Conservation (phyloP, 1,140 invertebrate genomes). For the Drosophila quadrilineata region DNA sequence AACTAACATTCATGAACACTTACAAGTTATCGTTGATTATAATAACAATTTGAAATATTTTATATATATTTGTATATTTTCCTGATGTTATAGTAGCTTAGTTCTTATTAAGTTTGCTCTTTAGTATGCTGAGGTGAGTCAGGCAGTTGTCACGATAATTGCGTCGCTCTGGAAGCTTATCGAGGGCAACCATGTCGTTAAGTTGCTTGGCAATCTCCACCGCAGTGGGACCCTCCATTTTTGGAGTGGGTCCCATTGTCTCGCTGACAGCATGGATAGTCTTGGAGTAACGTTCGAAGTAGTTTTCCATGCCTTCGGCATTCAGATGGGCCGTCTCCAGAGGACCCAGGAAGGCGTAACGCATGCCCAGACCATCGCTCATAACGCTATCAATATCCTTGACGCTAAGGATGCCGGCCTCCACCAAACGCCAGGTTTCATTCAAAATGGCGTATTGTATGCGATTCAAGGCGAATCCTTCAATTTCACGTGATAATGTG, state of each 20-base stretch:
- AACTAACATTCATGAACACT: too few species aligned
- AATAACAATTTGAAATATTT: background rate
- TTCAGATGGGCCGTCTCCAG: conserved; percentile 97
- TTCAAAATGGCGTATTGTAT: conserved; percentile 98
- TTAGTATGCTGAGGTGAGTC: conserved; percentile 90
- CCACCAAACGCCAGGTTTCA: conserved; percentile 94
- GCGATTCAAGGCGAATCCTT: conserved; percentile 96
- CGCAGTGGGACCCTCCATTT: conserved; percentile 86
- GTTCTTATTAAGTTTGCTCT: conserved; percentile 84
- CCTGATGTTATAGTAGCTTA: conserved; percentile 30
- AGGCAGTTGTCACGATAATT: conserved; percentile 93
- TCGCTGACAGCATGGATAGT: conserved; percentile 90
- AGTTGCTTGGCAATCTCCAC: conserved; percentile 86
- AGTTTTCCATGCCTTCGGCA: conserved; percentile 90
- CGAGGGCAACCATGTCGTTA: conserved; percentile 87
- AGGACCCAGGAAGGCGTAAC: conserved; percentile 97
- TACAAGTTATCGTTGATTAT: too few species aligned
- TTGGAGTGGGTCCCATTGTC: conserved; percentile 89
- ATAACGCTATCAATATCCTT: conserved; percentile 96
- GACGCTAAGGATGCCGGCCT: conserved; percentile 91
- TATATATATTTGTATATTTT: background rate
- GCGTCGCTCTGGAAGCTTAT: conserved; percentile 88
- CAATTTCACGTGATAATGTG: conserved; percentile 91
- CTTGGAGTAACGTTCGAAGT: conserved; percentile 86
- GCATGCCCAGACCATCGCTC: conserved; percentile 95